Evolutionary conservation across 2,888 invertebrate species (phyloP).

Genomic region (Lycocerus yunnanus): DNA sequence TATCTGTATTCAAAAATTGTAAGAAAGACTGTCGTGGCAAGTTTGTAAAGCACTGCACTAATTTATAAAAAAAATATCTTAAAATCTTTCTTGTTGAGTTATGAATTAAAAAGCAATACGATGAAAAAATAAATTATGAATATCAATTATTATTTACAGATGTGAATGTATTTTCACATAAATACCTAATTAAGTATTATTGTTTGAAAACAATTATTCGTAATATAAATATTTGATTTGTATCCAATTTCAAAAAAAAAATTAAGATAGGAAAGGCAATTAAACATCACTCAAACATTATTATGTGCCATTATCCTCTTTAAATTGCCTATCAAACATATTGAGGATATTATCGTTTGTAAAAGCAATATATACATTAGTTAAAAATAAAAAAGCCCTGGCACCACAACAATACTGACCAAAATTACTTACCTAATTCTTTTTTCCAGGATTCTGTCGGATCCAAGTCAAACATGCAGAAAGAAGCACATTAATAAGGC

Average conservation of each 20-base stretch:
- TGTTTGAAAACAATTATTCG: background rate
- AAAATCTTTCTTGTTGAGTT: no score
- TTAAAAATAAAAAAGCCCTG: background rate
- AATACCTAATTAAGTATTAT: background rate
- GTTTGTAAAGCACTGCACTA: no score
- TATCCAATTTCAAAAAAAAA: background rate
- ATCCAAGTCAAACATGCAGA: constrained; percentile 63
- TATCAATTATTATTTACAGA: no score
- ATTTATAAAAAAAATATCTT: no score
- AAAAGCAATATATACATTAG: background rate
- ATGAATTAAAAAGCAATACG: no score
- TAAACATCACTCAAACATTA: background rate
- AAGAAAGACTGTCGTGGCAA: no score
- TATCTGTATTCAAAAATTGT: no score
- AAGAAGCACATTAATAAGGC: constrained; percentile 38
- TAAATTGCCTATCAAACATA: background rate
- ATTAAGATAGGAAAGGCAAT: background rate
- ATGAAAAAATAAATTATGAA: no score
- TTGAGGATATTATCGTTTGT: background rate
- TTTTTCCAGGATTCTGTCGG: constrained; percentile 79
- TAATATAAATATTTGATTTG: background rate
- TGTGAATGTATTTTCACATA: no score
- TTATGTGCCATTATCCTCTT: background rate
- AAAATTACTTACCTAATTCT: constrained; percentile 74
- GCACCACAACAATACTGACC: constrained; percentile 6